Conservation (phyloP, 2,113 vertebrate genomes). For the Acrocephalus kingi region DNA sequence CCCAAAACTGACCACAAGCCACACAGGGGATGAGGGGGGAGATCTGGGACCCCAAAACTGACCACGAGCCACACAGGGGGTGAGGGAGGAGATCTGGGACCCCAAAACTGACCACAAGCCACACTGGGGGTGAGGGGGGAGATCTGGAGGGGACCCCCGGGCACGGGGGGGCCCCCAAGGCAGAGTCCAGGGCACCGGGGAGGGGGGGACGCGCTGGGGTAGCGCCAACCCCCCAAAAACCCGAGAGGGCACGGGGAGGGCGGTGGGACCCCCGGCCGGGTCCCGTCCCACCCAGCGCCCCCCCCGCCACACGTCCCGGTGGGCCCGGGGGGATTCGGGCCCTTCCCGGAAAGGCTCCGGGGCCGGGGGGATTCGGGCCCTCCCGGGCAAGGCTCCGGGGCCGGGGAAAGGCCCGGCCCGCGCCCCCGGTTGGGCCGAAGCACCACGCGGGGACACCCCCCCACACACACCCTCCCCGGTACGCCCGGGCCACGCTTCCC, state of each 20-base stretch:
- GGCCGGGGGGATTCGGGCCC: constrained; percentile 20
- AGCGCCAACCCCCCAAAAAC: neutral
- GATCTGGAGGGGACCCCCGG: neutral
- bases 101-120: too few species aligned
- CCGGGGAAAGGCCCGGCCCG: neutral
- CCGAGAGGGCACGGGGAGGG: too few species aligned
- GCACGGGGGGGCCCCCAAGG: rapidly evolving
- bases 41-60: too few species aligned
- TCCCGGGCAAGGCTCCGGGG: neutral
- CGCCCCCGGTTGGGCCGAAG: neutral
- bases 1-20: too few species aligned
- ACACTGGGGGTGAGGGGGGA: too few species aligned
- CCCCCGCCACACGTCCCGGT: constrained; percentile 15
- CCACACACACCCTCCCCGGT: neutral
- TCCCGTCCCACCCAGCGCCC: neutral
- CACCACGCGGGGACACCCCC: neutral
- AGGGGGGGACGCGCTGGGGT: neutral
- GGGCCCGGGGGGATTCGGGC: constrained; percentile 51
- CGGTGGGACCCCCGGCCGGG: neutral
- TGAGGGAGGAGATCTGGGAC: too few species aligned
- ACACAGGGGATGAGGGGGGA: too few species aligned
- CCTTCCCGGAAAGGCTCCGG: neutral
- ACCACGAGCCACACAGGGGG: too few species aligned
- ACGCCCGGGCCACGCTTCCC: neutral
- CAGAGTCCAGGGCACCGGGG: neutral